phyloP scores from a whole-genome alignment of 2,888 invertebrate species.

The Gymnoscelis rufifasciata region DNA sequence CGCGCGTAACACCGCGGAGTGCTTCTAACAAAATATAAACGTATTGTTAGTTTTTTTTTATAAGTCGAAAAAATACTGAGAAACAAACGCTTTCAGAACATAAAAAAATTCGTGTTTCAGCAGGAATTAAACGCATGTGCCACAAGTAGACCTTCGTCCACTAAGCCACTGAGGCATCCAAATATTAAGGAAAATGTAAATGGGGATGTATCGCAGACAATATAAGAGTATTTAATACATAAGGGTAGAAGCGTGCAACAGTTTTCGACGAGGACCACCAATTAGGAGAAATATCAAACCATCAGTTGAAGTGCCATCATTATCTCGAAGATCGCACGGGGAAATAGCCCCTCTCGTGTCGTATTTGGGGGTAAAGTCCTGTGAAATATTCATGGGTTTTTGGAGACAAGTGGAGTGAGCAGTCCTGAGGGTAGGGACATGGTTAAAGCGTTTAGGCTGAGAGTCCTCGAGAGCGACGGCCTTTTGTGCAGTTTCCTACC shows the following conservation, averaged over 20 bases:
- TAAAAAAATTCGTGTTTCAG: too few species aligned
- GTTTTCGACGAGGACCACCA: constrained; percentile 73
- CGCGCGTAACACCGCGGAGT: too few species aligned
- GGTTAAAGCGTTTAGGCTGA: constrained; percentile 78
- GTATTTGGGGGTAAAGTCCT: constrained; percentile 58
- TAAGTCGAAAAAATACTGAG: too few species aligned
- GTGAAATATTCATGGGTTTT: constrained; percentile 66
- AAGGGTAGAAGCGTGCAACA: constrained; percentile 72
- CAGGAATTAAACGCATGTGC: too few species aligned
- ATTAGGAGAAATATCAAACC: constrained; percentile 75
- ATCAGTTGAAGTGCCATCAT: constrained; percentile 75
- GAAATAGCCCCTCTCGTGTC: constrained; percentile 51
- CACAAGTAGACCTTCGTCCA: too few species aligned
- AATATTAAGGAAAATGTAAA: neutral
- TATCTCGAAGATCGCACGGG: constrained; percentile 56
- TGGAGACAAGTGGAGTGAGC: constrained; percentile 79
- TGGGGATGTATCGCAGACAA: neutral
- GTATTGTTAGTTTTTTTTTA: too few species aligned
- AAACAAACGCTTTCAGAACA: too few species aligned
- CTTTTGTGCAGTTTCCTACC: constrained; percentile 75
- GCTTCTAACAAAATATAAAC: too few species aligned
- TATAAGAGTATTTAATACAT: constrained; percentile 32
- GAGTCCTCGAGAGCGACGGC: constrained; percentile 65
- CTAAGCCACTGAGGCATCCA: too few species aligned
- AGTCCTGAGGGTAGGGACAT: constrained; percentile 66